Evolutionary conservation across 2,113 vertebrate genomes (phyloP).

Genomic region (Oncorhynchus mykiss): DNA sequence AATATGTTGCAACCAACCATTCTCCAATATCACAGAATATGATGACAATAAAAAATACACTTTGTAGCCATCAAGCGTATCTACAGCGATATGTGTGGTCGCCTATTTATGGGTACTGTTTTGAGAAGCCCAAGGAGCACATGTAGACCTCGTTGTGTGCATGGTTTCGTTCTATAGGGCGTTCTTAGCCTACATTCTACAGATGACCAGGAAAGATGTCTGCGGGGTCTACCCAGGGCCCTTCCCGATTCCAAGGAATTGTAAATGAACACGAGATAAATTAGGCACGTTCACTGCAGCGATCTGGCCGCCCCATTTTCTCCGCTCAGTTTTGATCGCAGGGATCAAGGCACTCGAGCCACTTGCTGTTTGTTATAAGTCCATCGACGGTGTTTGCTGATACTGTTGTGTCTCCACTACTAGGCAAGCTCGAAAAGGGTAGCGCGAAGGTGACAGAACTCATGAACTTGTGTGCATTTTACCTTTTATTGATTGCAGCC

Average conservation of each 20-base stretch:
- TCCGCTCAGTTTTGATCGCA: slow-evolving; percentile 68
- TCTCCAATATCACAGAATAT: background rate
- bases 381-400: slow-evolving; percentile 51
- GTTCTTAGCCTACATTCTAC: background rate
- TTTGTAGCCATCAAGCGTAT: background rate
- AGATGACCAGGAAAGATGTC: slow-evolving; percentile 48
- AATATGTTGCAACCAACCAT: background rate
- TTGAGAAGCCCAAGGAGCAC: too few species aligned
- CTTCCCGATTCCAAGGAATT: slow-evolving; percentile 60
- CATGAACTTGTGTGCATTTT: slow-evolving; percentile 56
- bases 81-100: background rate
- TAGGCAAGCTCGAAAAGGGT: background rate
- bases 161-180: too few species aligned
- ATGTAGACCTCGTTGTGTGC: too few species aligned
- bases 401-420: slow-evolving; percentile 11
- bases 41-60: background rate
- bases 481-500: slow-evolving; percentile 81
- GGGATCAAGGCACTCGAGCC: slow-evolving; percentile 53
- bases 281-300: slow-evolving; percentile 61
- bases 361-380: slow-evolving; percentile 48
- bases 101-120: background rate
- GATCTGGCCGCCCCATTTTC: slow-evolving; percentile 66
- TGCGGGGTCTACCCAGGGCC: slow-evolving; percentile 23
- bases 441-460: slow-evolving; percentile 54
- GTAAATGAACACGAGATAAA: slow-evolving; percentile 39